phyloP scores from a whole-genome alignment of 2,113 vertebrate genomes.

The Zosterops pallidus region DNA sequence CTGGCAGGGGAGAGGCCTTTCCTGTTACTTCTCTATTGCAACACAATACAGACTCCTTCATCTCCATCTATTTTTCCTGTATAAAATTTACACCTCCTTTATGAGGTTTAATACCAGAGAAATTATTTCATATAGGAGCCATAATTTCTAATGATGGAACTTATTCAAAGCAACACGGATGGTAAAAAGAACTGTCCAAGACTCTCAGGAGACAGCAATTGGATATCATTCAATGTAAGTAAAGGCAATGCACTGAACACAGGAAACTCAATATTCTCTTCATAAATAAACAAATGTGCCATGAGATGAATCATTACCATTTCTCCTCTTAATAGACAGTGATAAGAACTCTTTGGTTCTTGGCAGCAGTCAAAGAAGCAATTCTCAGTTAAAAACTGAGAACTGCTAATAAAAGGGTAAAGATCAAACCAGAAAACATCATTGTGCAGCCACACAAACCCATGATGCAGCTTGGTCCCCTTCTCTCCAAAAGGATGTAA shows the following conservation, averaged over 20 bases:
- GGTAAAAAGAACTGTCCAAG: background rate
- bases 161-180: background rate
- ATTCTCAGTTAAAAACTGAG: background rate
- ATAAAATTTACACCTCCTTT: background rate
- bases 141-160: background rate
- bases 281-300: background rate
- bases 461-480: background rate
- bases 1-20: background rate
- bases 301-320: background rate
- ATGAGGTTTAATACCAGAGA: background rate
- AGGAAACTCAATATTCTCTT: background rate
- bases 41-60: slow-evolving; percentile 3
- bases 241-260: background rate
- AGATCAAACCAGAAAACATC: slow-evolving; percentile 3
- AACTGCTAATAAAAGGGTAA: background rate
- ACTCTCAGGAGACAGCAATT: background rate
- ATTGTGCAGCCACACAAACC: background rate
- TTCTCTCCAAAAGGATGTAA: background rate
- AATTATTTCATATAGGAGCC: background rate
- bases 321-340: background rate
- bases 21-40: background rate
- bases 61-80: background rate
- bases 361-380: background rate
- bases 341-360: background rate
- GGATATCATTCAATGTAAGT: background rate